These are phyloP conservation scores for Amorpha juglandis DNA, from an alignment of 2,888 invertebrate genomes.

Conservation along the genomic window DNA sequence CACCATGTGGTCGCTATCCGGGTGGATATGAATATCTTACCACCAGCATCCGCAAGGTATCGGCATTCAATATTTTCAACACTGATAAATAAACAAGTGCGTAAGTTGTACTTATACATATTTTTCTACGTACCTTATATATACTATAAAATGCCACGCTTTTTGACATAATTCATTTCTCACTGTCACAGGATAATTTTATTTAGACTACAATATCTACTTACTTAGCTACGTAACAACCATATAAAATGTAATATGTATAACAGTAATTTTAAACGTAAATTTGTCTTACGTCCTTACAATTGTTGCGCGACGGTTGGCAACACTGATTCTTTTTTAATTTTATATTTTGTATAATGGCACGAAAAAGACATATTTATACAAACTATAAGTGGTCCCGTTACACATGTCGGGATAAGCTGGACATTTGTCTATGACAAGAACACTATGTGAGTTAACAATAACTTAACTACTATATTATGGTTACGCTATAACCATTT, in stretches of 20 bases:
- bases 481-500: conserved; percentile 9
- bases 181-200: conserved; percentile 53
- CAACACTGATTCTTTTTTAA: not conserved
- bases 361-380: not conserved
- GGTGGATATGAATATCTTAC: too few relatives aligned
- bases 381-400: not conserved
- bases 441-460: conserved; percentile 8
- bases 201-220: conserved; percentile 36
- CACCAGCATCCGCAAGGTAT: too few relatives aligned
- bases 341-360: not conserved
- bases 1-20: too few relatives aligned
- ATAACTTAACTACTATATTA: not conserved
- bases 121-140: conserved; percentile 38
- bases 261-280: conserved; percentile 6
- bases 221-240: conserved; percentile 28
- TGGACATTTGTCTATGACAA: conserved; percentile 6
- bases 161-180: conserved; percentile 54
- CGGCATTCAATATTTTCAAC: conserved; percentile 14
- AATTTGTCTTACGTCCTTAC: conserved; percentile 42
- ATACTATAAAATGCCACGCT: conserved; percentile 65
- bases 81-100: conserved; percentile 32
- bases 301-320: conserved; percentile 19
- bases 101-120: conserved; percentile 48
- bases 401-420: not conserved
- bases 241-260: conserved; percentile 19